Evolutionary conservation across 2,888 invertebrate genomes (phyloP).

Genomic region (Loripinus fragilis): DNA sequence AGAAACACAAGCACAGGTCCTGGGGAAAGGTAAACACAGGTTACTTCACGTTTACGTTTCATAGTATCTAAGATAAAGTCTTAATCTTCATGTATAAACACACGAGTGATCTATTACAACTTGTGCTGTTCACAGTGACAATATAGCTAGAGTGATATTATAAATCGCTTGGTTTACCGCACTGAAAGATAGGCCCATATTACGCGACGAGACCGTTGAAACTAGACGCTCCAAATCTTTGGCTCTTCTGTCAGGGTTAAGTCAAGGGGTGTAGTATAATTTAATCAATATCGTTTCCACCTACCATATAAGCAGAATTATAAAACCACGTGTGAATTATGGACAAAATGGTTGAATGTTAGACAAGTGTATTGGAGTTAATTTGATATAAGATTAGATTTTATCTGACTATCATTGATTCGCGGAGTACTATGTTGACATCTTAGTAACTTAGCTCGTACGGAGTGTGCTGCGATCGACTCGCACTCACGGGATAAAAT

Average conservation of each 20-base stretch:
- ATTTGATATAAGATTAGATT: conserved; percentile 9
- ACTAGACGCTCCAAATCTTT: background rate
- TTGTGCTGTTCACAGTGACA: background rate
- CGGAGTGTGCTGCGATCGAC: background rate
- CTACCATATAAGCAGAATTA: conserved; percentile 12
- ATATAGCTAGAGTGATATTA: conserved; percentile 11
- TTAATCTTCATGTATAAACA: conserved; percentile 11
- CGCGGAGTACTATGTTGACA: background rate
- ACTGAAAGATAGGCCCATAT: conserved; percentile 10
- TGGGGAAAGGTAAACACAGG: background rate
- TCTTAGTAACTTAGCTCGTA: background rate
- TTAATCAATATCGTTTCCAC: conserved; percentile 16
- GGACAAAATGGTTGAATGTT: conserved; percentile 8
- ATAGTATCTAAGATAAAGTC: conserved; percentile 7
- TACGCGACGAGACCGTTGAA: background rate
- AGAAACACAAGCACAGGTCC: background rate
- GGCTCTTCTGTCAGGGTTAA: background rate
- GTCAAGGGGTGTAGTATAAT: background rate
- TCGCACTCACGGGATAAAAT: background rate
- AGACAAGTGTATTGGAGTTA: conserved; percentile 5
- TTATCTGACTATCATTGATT: background rate
- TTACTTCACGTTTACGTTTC: conserved; percentile 4
- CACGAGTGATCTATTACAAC: conserved; percentile 12
- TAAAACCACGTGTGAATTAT: background rate
- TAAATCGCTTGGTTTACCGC: conserved; percentile 10